Conservation (phyloP, 2,797 vertebrate species). For the Heterohyrax brucei region DNA sequence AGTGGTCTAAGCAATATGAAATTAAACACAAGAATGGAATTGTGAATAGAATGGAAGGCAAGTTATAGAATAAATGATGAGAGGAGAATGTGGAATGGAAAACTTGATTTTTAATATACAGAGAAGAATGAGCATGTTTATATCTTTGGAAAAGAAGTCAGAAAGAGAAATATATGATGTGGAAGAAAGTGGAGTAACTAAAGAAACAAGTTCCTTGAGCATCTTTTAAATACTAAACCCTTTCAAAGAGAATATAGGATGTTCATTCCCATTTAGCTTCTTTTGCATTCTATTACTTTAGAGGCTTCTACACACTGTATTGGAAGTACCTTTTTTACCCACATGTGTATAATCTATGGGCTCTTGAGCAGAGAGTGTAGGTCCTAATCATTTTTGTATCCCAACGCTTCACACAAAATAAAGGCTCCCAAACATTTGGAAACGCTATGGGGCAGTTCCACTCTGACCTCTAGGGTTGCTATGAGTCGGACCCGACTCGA, state of each 20-base stretch:
- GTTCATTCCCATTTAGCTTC: not conserved
- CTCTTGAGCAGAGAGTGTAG: not conserved
- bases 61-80: not conserved
- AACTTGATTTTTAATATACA: conserved; percentile 15
- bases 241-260: conserved; percentile 26
- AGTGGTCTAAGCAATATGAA: not conserved
- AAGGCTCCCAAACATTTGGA: not conserved
- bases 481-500: too few species aligned
- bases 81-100: not conserved
- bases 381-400: not conserved
- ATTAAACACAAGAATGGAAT: not conserved
- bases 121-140: not conserved
- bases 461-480: too few species aligned
- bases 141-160: not conserved
- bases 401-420: conserved; percentile 18
- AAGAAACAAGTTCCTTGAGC: not conserved
- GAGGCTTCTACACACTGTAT: not conserved
- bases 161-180: not conserved
- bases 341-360: not conserved
- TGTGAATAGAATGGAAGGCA: not conserved
- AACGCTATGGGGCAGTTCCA: too few species aligned
- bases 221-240: not conserved
- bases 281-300: not conserved
- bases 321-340: not conserved
- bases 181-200: not conserved